phyloP scores from a whole-genome alignment of 1,140 invertebrate genomes.

The Drosophila biarmipes region DNA sequence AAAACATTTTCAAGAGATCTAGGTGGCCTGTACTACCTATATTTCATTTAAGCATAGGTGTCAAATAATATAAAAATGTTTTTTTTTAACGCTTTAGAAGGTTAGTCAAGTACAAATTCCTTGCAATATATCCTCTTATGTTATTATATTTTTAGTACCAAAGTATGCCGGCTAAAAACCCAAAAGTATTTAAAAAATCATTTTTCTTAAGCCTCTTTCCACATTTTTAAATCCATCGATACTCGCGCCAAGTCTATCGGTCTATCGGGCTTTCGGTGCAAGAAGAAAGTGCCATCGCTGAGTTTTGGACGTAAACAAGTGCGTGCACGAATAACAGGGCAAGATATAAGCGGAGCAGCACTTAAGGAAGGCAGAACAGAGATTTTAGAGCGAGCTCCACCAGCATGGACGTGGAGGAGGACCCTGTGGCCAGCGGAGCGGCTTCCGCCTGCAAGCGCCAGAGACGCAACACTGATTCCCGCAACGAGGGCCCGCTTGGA shows the following conservation, averaged over 20 bases:
- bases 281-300: constrained; percentile 2
- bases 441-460: constrained; percentile 53
- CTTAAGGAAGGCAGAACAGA: not conserved
- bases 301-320: constrained; percentile 56
- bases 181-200: too few relatives aligned
- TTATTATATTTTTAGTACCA: too few relatives aligned
- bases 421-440: constrained; percentile 4
- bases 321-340: constrained; percentile 18
- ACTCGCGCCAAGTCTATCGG: constrained; percentile 21
- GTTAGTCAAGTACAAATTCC: too few relatives aligned
- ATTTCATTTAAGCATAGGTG: too few relatives aligned
- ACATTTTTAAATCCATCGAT: not conserved
- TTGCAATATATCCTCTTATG: too few relatives aligned
- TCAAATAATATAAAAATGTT: too few relatives aligned
- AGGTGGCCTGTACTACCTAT: too few relatives aligned
- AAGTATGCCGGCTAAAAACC: too few relatives aligned
- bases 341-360: constrained; percentile 1
- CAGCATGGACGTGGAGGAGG: constrained; percentile 48
- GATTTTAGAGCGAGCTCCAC: not conserved
- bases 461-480: constrained; percentile 38
- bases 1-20: too few relatives aligned
- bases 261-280: constrained; percentile 7
- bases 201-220: not conserved
- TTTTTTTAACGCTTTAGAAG: too few relatives aligned
- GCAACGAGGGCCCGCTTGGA: not conserved